phyloP scores from a whole-genome alignment of 2,113 vertebrate species.

The Archocentrus centrarchus region DNA sequence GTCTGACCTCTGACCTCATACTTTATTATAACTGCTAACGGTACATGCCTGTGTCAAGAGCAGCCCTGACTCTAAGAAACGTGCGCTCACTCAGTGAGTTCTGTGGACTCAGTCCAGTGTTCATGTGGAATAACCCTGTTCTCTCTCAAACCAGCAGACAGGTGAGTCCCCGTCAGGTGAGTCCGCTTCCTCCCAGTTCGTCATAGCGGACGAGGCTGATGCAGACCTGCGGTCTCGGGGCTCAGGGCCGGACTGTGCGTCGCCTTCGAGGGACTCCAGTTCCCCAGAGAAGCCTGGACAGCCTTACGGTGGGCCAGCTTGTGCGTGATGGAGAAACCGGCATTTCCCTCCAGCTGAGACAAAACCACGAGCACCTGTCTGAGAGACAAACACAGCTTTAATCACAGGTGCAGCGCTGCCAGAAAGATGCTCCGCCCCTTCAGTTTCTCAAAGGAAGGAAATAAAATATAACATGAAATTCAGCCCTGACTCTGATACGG shows the following conservation, averaged over 20 bases:
- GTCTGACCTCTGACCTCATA: too few species aligned
- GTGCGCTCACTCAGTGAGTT: background rate
- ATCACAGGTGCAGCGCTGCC: background rate
- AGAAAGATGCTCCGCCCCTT: background rate
- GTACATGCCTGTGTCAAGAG: background rate
- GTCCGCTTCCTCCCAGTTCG: background rate
- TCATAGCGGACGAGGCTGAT: slow-evolving; percentile 92
- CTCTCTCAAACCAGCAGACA: background rate
- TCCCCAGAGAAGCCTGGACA: slow-evolving; percentile 89
- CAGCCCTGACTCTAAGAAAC: slow-evolving; percentile 2
- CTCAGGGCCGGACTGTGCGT: slow-evolving; percentile 90
- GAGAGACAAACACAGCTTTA: slow-evolving; percentile 12
- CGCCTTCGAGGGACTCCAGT: slow-evolving; percentile 91
- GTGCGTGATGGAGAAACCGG: slow-evolving; percentile 96
- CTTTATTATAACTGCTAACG: background rate
- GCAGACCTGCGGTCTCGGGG: slow-evolving; percentile 87
- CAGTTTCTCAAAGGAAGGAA: background rate
- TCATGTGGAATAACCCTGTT: background rate
- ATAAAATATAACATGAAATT: background rate
- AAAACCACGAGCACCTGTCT: slow-evolving; percentile 96
- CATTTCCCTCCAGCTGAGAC: slow-evolving; percentile 94
- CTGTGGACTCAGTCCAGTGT: background rate
- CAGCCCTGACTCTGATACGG: accelerated
- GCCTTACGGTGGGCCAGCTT: slow-evolving; percentile 92
- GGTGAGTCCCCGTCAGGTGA: background rate